A percentile compares a stretch with the other conserved stretches of the same genome.
Conservation (phyloP, 2,888 invertebrate species). For the Fragum whitleyi region DNA sequence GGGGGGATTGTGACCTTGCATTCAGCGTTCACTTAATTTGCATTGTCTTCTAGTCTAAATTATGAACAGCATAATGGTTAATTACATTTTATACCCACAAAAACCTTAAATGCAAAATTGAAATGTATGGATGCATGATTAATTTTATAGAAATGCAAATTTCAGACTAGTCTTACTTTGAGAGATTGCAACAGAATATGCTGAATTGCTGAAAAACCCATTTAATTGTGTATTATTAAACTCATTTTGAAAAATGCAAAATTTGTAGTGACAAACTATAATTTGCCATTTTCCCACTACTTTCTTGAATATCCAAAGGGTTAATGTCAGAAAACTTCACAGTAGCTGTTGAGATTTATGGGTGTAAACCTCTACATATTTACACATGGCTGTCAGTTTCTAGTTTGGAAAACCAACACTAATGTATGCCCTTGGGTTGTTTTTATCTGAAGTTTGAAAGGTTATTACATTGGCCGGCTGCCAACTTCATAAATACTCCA, state of each 20-base stretch:
- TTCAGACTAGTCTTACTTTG: too few species aligned
- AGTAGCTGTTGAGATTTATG: constrained; percentile 16
- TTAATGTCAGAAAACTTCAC: neutral
- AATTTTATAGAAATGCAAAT: too few species aligned
- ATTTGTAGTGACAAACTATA: too few species aligned
- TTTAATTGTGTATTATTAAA: too few species aligned
- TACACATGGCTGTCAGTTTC: neutral
- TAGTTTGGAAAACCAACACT: constrained; percentile 32
- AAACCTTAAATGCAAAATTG: constrained; percentile 6
- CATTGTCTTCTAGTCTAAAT: constrained; percentile 17
- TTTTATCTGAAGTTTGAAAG: constrained; percentile 55
- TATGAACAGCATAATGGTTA: neutral
- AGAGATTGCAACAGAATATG: too few species aligned
- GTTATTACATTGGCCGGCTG: constrained; percentile 65
- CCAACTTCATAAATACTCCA: constrained; percentile 61
- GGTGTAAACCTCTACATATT: neutral
- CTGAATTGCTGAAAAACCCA: too few species aligned
- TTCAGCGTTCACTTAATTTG: neutral
- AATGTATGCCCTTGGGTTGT: constrained; percentile 64
- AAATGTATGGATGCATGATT: too few species aligned
- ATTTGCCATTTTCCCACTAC: too few species aligned
- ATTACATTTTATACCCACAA: neutral
- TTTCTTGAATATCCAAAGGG: neutral
- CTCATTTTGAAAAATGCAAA: too few species aligned
- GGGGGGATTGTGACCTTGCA: constrained; percentile 18